A percentile compares a stretch with the other conserved stretches of the same genome.
These are phyloP conservation scores for Glaucopsyche alexis DNA, from an alignment of 2,888 invertebrate genomes.

Conservation along the genomic window DNA sequence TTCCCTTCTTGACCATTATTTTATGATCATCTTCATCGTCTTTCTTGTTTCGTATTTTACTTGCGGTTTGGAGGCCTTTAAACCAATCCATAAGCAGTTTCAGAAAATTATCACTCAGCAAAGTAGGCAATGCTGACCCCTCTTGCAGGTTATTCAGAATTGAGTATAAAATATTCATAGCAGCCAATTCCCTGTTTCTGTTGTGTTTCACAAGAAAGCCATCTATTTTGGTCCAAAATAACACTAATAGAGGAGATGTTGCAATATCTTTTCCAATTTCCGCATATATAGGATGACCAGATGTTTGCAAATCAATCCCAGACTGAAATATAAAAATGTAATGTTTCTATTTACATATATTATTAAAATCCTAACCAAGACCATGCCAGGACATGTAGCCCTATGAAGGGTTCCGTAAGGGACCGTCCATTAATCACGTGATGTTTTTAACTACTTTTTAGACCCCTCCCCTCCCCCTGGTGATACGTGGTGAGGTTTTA, in stretches of 20 bases:
- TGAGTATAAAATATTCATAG: conserved; percentile 79
- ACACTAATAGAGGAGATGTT: conserved; percentile 68
- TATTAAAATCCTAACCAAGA: no score
- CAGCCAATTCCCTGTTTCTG: conserved; percentile 81
- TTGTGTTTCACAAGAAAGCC: conserved; percentile 68
- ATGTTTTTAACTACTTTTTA: no score
- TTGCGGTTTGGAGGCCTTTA: conserved; percentile 78
- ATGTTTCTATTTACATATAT: not conserved
- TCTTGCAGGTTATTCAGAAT: conserved; percentile 74
- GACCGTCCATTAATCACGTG: no score
- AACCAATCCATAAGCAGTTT: conserved; percentile 82
- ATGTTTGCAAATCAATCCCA: conserved; percentile 77
- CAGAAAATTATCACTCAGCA: conserved; percentile 83
- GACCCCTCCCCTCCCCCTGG: no score
- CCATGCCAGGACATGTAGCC: no score
- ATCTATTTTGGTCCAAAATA: conserved; percentile 81
- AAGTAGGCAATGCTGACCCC: conserved; percentile 69
- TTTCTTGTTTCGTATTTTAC: conserved; percentile 76
- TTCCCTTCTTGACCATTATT: conserved; percentile 78
- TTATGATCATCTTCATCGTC: conserved; percentile 72
- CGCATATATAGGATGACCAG: conserved; percentile 83
- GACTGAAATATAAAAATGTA: conserved; percentile 63
- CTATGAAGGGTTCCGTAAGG: no score
- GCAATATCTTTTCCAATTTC: conserved; percentile 78
- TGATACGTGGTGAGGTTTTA: no score